Conservation (phyloP, 2,113 vertebrate genomes). For the Clarias macrocephalus region DNA sequence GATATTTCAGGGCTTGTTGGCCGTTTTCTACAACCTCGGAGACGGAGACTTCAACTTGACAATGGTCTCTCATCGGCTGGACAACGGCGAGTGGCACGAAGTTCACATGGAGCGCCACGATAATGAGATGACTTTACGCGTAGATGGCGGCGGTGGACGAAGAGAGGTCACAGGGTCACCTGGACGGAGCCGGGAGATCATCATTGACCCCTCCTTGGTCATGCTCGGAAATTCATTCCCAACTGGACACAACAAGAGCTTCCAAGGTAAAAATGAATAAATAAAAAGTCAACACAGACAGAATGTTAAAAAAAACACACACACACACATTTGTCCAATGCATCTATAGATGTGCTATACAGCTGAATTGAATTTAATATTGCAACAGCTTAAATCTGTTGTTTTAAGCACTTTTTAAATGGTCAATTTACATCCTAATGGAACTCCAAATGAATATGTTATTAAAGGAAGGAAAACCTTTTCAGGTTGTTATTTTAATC, state of each 20-base stretch:
- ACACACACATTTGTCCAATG: fast-evolving
- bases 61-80: slow-evolving; percentile 79
- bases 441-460: neutral
- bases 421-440: neutral
- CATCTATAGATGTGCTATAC: neutral
- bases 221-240: slow-evolving; percentile 80
- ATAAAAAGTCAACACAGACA: neutral
- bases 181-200: slow-evolving; percentile 80
- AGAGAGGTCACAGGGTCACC: slow-evolving; percentile 74
- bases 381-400: neutral
- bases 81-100: slow-evolving; percentile 88
- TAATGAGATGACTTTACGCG: slow-evolving; percentile 80
- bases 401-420: neutral
- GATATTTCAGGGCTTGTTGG: slow-evolving; percentile 80
- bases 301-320: neutral
- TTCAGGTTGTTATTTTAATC: too few species aligned
- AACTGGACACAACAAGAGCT: slow-evolving; percentile 76
- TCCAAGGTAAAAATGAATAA: slow-evolving; percentile 73
- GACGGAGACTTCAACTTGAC: slow-evolving; percentile 82
- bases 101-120: slow-evolving; percentile 81
- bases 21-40: slow-evolving; percentile 82
- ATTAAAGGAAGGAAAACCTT: neutral
- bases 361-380: neutral
- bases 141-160: slow-evolving; percentile 81
- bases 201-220: slow-evolving; percentile 77